These are phyloP conservation scores for Synanthedon formicaeformis DNA, from an alignment of 2,888 invertebrate genomes.

Conservation along the genomic window DNA sequence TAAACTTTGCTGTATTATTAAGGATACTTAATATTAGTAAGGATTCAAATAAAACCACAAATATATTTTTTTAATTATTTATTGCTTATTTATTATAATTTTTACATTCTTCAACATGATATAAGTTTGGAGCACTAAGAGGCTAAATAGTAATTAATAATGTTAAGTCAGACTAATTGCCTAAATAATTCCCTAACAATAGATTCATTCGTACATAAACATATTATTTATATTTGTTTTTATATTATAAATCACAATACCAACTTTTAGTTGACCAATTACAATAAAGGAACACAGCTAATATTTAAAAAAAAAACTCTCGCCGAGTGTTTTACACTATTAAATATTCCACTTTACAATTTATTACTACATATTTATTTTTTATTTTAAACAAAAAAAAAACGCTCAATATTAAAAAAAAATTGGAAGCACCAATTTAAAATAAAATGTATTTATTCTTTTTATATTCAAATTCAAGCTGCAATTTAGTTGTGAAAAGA, in stretches of 20 bases:
- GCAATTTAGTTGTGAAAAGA: no score
- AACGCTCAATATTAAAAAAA: no score
- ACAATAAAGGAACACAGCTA: conserved; percentile 45
- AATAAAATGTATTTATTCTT: no score
- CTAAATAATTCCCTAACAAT: conserved; percentile 55
- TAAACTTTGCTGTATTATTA: no score
- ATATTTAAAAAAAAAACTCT: conserved; percentile 23
- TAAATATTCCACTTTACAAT: conserved; percentile 8
- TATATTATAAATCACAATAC: conserved; percentile 64
- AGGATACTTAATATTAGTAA: no score
- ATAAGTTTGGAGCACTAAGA: conserved; percentile 55
- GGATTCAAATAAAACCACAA: background rate
- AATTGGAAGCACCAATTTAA: no score
- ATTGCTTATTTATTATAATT: conserved; percentile 51
- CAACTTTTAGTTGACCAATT: conserved; percentile 63
- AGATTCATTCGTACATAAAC: conserved; percentile 47
- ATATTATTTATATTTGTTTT: conserved; percentile 8
- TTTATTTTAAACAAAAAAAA: background rate
- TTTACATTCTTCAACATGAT: conserved; percentile 65
- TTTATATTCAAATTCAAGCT: no score
- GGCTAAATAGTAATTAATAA: conserved; percentile 41
- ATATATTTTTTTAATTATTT: conserved; percentile 13
- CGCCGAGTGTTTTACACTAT: conserved; percentile 47
- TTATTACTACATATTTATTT: background rate
- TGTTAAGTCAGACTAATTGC: conserved; percentile 45